Base-by-base conservation (phyloP, 2,113 vertebrate genomes). In the Nyctibius bracteatus region DNA sequence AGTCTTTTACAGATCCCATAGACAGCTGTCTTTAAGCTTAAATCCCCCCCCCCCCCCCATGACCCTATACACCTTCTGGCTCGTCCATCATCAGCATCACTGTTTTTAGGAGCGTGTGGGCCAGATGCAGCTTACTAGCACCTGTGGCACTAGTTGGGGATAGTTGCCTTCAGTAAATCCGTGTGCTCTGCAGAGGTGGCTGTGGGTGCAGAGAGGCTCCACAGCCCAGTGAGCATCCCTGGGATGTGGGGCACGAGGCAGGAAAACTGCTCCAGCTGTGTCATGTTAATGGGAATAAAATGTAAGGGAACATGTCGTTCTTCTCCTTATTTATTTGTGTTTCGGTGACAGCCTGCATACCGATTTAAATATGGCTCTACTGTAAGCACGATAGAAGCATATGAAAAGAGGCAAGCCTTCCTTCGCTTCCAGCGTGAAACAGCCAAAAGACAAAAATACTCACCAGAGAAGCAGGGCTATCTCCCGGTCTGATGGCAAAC, bases 31-130 rank as follows among this genome's bases (percentile, higher is more conserved):
- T 81, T 72, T 47, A 46, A 66, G 37, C 28, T 46, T 80, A 35
- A 77, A 31, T 39, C 33, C 8, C 37, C 9, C 0, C 8, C 37
- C 9, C 0, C 0, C 22, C 4, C 8, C 6, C 0, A 0, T 39
- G 47, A 47, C n/a, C 15, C n/a, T 14, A 14, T 24, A 9, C 28
- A 37, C 31, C 37, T 59, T 71, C 10, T 35, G 54, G 17, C 54
- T 81, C 6, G 0, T 47, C 51, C 24, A 1, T 57, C 43, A 4
- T 23, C 75, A 59, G 10, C n/a, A 37, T 35, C 0, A 0, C 24
- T 37, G 46, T n/a, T 87, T 47, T 81, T 41, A 18, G 16, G 47
- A 68, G 41, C 0, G 1, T 22, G 23, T 7, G 41, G 52, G n/a
- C 21, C 81, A 44, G 20, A 14, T 31, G 22, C 33, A 49, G 20